phyloP scores from a whole-genome alignment of 2,797 vertebrate species.

The Labroides dimidiatus region DNA sequence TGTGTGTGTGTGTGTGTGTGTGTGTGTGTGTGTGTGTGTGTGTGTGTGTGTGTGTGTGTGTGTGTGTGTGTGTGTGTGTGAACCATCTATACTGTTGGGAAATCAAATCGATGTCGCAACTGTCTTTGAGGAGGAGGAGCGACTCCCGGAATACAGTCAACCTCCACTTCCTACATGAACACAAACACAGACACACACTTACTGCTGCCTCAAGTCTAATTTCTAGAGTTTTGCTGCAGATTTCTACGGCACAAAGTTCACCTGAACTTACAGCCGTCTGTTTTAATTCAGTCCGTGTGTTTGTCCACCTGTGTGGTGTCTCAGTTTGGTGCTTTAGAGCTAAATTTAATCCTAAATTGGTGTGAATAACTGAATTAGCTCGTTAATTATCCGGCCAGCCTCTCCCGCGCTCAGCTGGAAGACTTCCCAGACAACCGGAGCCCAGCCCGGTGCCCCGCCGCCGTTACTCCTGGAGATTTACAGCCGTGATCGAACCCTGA shows the following conservation, averaged over 20 bases:
- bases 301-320: background rate
- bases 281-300: background rate
- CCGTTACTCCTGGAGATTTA: constrained; percentile 31
- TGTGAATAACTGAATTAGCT: background rate
- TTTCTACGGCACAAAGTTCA: background rate
- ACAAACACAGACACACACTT: background rate
- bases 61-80: no score
- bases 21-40: no score
- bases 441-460: background rate
- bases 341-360: background rate
- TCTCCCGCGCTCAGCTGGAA: constrained; percentile 19
- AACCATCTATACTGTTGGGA: constrained; percentile 19
- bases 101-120: constrained; percentile 34
- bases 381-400: constrained; percentile 16
- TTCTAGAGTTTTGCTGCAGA: background rate
- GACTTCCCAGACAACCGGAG: constrained; percentile 13
- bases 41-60: no score
- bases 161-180: constrained; percentile 47
- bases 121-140: constrained; percentile 35
- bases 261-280: background rate
- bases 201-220: background rate
- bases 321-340: background rate
- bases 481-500: constrained; percentile 20
- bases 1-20: no score
- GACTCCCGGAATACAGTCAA: constrained; percentile 49